Conservation (phyloP, 2,888 invertebrate genomes). For the Cryptocephalus primarius region DNA sequence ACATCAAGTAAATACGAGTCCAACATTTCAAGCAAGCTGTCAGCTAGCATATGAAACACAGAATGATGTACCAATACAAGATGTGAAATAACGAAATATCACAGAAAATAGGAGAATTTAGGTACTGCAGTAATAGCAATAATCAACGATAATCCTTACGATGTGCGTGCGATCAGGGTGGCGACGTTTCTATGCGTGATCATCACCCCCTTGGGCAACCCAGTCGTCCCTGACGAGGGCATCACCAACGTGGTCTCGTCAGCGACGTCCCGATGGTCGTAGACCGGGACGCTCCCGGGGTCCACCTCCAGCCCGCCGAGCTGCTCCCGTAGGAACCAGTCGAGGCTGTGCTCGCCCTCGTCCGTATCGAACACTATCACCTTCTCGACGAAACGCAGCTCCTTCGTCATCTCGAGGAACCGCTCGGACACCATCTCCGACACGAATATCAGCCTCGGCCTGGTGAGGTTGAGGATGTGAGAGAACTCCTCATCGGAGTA, state of each 20-base stretch:
- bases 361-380: slow-evolving; percentile 43
- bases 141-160: no score
- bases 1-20: no score
- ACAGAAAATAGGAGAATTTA: no score
- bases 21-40: no score
- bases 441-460: slow-evolving; percentile 54
- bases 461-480: slow-evolving; percentile 52
- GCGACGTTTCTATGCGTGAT: slow-evolving; percentile 45
- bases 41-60: no score
- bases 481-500: slow-evolving; percentile 14
- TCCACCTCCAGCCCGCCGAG: slow-evolving; percentile 3
- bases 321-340: slow-evolving; percentile 2
- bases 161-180: no score
- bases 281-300: slow-evolving; percentile 6
- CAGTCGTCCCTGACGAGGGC: slow-evolving; percentile 61
- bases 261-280: slow-evolving; percentile 11
- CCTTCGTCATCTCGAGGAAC: slow-evolving; percentile 39
- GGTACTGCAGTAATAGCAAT: no score
- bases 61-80: no score
- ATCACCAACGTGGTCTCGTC: slow-evolving; percentile 30
- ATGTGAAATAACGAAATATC: no score
- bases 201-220: slow-evolving; percentile 55
- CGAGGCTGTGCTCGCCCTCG: slow-evolving; percentile 5
- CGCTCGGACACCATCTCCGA: slow-evolving; percentile 42
- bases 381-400: slow-evolving; percentile 33